phyloP scores from a whole-genome alignment of 2,113 vertebrate species.

The Ariopsis seemanni region DNA sequence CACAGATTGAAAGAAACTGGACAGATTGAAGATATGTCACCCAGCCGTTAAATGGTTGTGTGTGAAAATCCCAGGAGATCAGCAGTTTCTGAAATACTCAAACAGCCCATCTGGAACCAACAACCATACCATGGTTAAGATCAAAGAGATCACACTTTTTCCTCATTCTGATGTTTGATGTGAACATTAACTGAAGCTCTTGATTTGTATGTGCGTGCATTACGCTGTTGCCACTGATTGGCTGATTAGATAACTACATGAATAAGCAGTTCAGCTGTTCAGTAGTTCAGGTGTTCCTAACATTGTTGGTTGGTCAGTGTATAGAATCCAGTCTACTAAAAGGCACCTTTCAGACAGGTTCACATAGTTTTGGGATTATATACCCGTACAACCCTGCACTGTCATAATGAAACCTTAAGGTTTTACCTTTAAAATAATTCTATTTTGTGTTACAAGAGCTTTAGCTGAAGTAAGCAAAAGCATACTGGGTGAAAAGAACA shows the following conservation, averaged over 20 bases:
- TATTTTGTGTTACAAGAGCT: background rate
- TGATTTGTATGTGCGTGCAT: background rate
- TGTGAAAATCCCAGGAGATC: background rate
- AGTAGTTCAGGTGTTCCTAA: background rate
- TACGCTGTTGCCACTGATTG: background rate
- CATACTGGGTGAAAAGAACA: too few species aligned
- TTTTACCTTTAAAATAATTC: background rate
- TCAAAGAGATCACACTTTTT: background rate
- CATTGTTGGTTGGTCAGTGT: background rate
- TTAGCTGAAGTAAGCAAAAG: too few species aligned
- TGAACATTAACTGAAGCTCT: background rate
- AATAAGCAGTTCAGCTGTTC: too few species aligned
- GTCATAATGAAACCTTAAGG: background rate
- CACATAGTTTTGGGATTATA: background rate
- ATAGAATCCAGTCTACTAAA: background rate
- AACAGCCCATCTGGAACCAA: background rate
- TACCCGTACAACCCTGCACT: background rate
- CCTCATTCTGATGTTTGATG: background rate
- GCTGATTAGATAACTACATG: background rate
- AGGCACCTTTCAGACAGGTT: background rate
- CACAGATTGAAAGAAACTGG: background rate
- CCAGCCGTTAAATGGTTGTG: background rate
- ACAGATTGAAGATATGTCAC: background rate
- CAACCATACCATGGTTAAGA: background rate
- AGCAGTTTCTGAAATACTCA: background rate